A percentile compares a stretch with the other conserved stretches of the same genome.
These are phyloP conservation scores for Phragmatobia fuliginosa DNA, from an alignment of 2,888 invertebrate species.

Conservation along the genomic window DNA sequence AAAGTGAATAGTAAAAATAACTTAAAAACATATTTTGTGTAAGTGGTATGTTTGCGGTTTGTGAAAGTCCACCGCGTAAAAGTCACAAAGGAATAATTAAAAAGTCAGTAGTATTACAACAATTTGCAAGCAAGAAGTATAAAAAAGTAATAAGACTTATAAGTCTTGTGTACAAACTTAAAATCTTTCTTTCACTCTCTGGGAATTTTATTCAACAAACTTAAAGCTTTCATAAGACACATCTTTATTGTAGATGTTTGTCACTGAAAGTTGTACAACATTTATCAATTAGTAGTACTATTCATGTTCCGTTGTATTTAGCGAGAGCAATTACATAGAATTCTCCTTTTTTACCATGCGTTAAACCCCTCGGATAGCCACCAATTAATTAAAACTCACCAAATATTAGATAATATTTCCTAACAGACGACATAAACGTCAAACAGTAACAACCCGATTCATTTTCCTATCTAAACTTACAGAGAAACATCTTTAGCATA, in stretches of 20 bases:
- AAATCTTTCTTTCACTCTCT: not conserved
- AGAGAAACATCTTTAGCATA: too few relatives aligned
- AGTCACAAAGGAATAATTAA: conserved; percentile 8
- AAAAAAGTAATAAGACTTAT: not conserved
- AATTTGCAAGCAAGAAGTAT: not conserved
- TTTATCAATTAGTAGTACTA: not conserved
- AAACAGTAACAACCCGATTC: too few relatives aligned
- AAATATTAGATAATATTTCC: too few relatives aligned
- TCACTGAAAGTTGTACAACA: not conserved
- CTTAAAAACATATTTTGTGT: not conserved
- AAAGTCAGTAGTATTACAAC: not conserved
- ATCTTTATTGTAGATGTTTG: not conserved
- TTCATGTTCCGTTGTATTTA: not conserved
- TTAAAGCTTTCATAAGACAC: not conserved
- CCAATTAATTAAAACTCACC: too few relatives aligned
- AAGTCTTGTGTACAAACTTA: not conserved
- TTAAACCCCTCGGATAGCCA: too few relatives aligned
- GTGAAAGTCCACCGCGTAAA: not conserved
- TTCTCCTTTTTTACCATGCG: too few relatives aligned
- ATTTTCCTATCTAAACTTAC: too few relatives aligned
- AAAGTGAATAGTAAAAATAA: not conserved
- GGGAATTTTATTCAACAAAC: not conserved
- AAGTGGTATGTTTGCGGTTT: not conserved
- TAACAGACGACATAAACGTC: too few relatives aligned
- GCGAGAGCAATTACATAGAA: not conserved